A percentile compares a stretch with the other conserved stretches of the same genome.
Evolutionary conservation across 2,797 vertebrate species (phyloP).

Genomic region (Clarias pachynema): DNA sequence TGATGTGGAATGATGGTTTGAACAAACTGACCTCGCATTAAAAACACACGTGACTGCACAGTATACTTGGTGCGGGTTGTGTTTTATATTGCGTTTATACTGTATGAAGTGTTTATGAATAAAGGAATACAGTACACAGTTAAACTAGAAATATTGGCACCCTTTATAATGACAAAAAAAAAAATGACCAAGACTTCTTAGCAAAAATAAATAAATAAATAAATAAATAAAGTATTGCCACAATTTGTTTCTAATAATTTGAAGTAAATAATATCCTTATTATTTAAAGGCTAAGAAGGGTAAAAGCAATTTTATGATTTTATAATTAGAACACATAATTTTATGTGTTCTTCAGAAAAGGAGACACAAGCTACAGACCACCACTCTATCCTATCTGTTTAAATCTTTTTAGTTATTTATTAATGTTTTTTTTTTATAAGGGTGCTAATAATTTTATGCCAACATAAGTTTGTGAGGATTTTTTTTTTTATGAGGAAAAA

Average conservation of each 20-base stretch:
- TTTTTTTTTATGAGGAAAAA: too few species aligned
- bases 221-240: not conserved
- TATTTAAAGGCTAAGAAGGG: not conserved
- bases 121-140: not conserved
- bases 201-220: too few species aligned
- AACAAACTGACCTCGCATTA: slow-evolving; percentile 44
- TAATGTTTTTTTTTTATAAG: not conserved
- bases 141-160: slow-evolving; percentile 8
- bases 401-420: not conserved
- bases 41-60: slow-evolving; percentile 3
- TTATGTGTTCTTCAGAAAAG: not conserved
- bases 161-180: not conserved
- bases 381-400: not conserved
- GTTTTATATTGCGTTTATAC: slow-evolving; percentile 9
- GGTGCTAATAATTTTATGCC: not conserved
- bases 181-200: not conserved
- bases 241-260: not conserved
- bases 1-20: slow-evolving; percentile 65
- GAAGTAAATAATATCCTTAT: not conserved
- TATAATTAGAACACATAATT: not conserved
- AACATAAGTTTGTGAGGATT: too few species aligned
- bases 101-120: not conserved
- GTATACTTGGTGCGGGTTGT: slow-evolving; percentile 8
- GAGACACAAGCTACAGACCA: not conserved
- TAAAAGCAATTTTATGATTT: not conserved